Evolutionary conservation across 2,797 vertebrate species (phyloP).

Genomic region (Brachyrhaphis roseni): DNA sequence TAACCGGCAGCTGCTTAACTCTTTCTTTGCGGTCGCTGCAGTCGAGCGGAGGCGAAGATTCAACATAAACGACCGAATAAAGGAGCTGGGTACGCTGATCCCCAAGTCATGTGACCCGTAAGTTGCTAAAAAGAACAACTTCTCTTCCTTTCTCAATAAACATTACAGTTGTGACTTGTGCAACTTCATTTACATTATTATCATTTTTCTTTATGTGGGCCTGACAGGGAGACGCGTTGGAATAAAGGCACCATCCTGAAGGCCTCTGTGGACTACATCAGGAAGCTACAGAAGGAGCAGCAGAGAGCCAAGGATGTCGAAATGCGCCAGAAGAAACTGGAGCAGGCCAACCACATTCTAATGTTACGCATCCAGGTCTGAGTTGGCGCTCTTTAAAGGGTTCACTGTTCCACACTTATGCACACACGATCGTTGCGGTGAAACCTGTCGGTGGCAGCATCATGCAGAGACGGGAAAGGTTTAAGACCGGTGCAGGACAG

Average conservation of each 20-base stretch:
- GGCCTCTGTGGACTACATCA: conserved; percentile 93
- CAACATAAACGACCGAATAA: conserved; percentile 94
- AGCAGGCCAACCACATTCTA: conserved; percentile 88
- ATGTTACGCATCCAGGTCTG: conserved; percentile 89
- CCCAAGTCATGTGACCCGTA: conserved; percentile 92
- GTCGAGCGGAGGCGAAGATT: conserved; percentile 92
- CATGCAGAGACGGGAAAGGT: too few relatives aligned
- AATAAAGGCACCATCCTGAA: conserved; percentile 96
- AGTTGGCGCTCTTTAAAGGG: not conserved
- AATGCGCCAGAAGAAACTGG: conserved; percentile 88
- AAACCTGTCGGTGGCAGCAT: too few relatives aligned
- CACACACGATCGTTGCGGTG: too few relatives aligned
- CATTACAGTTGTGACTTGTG: not conserved
- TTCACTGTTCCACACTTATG: too few relatives aligned
- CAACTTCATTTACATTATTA: not conserved
- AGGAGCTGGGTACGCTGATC: conserved; percentile 89
- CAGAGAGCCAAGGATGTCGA: conserved; percentile 89
- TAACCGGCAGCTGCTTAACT: not conserved
- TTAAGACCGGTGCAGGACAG: not conserved
- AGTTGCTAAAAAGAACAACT: conserved; percentile 60
- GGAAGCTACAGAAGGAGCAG: conserved; percentile 93
- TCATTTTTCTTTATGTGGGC: not conserved
- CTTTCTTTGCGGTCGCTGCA: conserved; percentile 51
- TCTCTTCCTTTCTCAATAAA: not conserved
- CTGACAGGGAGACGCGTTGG: conserved; percentile 91